Conservation (phyloP, 2,888 invertebrate species). For the Osedax fenrisi region DNA sequence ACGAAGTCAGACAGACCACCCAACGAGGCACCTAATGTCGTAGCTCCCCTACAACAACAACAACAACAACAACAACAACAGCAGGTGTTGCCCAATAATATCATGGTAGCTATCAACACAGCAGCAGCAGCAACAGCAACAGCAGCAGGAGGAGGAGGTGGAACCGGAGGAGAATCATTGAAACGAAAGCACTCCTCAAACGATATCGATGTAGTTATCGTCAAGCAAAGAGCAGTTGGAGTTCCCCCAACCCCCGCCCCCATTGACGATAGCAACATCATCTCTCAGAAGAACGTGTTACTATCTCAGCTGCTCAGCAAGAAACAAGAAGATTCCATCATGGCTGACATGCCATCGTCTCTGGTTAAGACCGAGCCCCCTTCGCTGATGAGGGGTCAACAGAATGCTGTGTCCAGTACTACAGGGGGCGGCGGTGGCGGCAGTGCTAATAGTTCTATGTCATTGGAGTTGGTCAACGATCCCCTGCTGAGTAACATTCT, state of each 20-base stretch:
- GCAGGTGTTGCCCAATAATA: no score
- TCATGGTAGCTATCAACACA: no score
- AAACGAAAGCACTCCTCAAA: conserved; percentile 32
- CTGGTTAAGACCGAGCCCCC: background rate
- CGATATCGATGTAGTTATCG: conserved; percentile 34
- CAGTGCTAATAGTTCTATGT: background rate
- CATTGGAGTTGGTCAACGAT: conserved; percentile 37
- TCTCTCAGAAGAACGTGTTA: conserved; percentile 42
- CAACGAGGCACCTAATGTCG: background rate
- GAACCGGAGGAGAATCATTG: background rate
- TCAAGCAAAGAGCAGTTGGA: conserved; percentile 15
- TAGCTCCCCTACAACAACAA: background rate
- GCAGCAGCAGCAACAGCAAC: no score
- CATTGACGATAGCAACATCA: no score
- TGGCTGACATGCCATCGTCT: conserved; percentile 37
- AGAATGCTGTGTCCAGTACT: conserved; percentile 1
- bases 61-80: no score
- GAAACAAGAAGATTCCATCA: conserved; percentile 40
- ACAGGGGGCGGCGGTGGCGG: background rate
- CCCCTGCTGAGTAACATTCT: conserved; percentile 66
- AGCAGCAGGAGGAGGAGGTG: no score
- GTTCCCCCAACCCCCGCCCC: background rate
- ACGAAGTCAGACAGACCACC: conserved; percentile 33
- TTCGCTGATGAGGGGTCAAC: background rate
- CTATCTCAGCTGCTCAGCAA: conserved; percentile 44